These are phyloP conservation scores for Drosophila phalerata DNA, from an alignment of 2,888 invertebrate genomes.

Conservation along the genomic window DNA sequence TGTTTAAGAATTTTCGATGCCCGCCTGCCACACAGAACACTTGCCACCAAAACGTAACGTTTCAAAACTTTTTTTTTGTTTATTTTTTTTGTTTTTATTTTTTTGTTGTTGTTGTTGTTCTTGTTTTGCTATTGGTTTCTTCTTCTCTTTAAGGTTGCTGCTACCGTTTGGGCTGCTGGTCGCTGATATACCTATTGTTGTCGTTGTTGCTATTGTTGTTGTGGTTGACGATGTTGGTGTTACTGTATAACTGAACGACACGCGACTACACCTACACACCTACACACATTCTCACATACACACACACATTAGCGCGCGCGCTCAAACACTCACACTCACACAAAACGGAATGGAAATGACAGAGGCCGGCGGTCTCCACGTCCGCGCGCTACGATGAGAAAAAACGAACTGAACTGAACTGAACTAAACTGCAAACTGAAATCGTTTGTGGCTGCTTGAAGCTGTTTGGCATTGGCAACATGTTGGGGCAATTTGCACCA, in stretches of 20 bases:
- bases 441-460: conserved; percentile 44
- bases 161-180: conserved; percentile 60
- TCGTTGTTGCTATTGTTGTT: conserved; percentile 43
- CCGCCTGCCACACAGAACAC: conserved; percentile 63
- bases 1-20: conserved; percentile 65
- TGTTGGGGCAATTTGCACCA: conserved; percentile 43
- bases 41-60: conserved; percentile 63
- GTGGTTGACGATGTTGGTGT: conserved; percentile 31
- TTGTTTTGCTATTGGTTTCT: conserved; percentile 34
- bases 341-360: conserved; percentile 40
- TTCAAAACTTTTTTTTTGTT: conserved; percentile 47
- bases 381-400: conserved; percentile 56
- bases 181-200: conserved; percentile 32
- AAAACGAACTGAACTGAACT: conserved; percentile 56
- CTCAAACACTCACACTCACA: conserved; percentile 38
- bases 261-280: conserved; percentile 60
- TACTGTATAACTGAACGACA: conserved; percentile 54
- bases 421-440: conserved; percentile 46
- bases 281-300: conserved; percentile 22
- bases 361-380: conserved; percentile 43
- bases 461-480: conserved; percentile 56
- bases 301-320: conserved; percentile 34
- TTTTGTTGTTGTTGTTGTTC: too few species aligned
- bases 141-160: conserved; percentile 50
- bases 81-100: conserved; percentile 29